Conservation (phyloP, 2,113 vertebrate species). For the Zapus hudsonius region DNA sequence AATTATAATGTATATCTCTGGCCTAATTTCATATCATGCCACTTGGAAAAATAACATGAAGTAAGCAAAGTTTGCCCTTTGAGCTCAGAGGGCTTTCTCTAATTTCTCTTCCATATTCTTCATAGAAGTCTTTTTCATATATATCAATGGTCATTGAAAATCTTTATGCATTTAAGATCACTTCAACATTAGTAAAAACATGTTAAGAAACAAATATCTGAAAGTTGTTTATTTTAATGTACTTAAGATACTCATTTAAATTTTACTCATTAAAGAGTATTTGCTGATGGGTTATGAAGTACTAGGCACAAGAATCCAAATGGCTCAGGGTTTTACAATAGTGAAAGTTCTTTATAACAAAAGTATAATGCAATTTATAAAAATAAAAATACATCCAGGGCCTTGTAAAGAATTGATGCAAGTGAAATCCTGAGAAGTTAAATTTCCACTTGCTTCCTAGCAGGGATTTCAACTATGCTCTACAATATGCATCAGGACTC, state of each 20-base stretch:
- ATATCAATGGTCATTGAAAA: neutral
- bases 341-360: neutral
- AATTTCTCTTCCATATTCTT: neutral
- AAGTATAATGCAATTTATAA: neutral
- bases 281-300: neutral
- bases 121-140: neutral
- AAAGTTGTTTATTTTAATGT: neutral
- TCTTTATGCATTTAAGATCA: neutral
- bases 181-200: neutral
- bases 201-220: neutral
- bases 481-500: neutral
- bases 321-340: neutral
- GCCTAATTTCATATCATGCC: neutral
- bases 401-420: neutral
- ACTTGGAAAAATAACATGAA: constrained; percentile 34
- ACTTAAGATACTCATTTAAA: neutral
- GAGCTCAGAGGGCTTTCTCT: neutral
- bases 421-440: constrained; percentile 1
- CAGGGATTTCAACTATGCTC: neutral
- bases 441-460: neutral
- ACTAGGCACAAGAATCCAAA: neutral
- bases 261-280: constrained; percentile 22
- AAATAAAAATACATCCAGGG: neutral
- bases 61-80: neutral
- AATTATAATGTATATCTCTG: neutral